phyloP scores from a whole-genome alignment of 2,797 vertebrate genomes.

The Neosalanx taihuensis region DNA sequence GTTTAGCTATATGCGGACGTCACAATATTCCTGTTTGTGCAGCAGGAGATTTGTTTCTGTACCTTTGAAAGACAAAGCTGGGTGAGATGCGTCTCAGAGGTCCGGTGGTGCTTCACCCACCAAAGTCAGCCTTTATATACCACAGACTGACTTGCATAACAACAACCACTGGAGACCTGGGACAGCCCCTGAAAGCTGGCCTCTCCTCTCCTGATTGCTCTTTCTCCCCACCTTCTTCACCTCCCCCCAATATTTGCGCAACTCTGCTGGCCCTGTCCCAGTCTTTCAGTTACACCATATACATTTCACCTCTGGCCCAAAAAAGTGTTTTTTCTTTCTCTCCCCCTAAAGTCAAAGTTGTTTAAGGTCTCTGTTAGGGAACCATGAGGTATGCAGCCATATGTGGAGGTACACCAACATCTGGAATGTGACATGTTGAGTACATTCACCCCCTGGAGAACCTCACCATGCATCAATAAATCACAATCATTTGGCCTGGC shows the following conservation, averaged over 20 bases:
- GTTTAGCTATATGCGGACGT: neutral
- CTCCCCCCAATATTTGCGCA: too few species aligned
- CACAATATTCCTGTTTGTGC: neutral
- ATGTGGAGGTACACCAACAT: conserved; percentile 20
- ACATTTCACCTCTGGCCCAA: conserved; percentile 31
- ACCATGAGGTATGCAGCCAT: conserved; percentile 32
- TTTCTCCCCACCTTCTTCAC: conserved; percentile 11
- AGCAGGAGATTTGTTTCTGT: conserved; percentile 10
- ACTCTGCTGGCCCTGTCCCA: too few species aligned
- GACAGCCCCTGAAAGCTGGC: conserved; percentile 28
- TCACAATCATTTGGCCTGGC: neutral
- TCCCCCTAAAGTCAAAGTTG: conserved; percentile 11
- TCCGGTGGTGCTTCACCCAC: conserved; percentile 28
- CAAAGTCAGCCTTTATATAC: conserved; percentile 64
- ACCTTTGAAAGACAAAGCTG: conserved; percentile 52
- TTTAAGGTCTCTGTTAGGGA: neutral
- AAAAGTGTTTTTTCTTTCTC: conserved; percentile 15
- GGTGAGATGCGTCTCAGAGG: conserved; percentile 37
- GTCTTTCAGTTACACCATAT: conserved; percentile 21
- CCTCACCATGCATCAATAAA: neutral
- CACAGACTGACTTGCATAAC: conserved; percentile 58
- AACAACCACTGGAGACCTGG: conserved; percentile 39
- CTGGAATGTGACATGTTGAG: conserved; percentile 29
- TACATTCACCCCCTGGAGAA: neutral
- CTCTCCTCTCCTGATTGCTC: conserved; percentile 36